These are phyloP conservation scores for Pluvianellus socialis DNA, from an alignment of 2,113 vertebrate genomes.

Conservation along the genomic window DNA sequence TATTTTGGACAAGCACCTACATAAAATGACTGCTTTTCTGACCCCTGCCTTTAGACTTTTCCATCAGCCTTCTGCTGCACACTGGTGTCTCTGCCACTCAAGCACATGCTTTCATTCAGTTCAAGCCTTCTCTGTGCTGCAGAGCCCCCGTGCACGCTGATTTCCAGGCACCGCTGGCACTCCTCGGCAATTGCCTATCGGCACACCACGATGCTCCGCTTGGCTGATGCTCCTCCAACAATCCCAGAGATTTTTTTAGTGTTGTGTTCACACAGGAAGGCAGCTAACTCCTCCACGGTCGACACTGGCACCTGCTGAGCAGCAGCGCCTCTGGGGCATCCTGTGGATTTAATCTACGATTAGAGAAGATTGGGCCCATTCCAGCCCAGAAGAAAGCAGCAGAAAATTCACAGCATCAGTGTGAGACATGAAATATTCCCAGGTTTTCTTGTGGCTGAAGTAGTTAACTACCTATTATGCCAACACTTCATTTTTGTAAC, in stretches of 20 bases:
- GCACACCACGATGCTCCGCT: not conserved
- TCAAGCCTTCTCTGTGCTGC: not conserved
- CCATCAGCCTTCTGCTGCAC: not conserved
- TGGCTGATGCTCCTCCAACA: not conserved
- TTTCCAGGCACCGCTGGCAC: not conserved
- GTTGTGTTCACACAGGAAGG: not conserved
- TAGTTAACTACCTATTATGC: not conserved
- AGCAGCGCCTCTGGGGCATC: not conserved
- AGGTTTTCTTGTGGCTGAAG: not conserved
- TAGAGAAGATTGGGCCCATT: not conserved
- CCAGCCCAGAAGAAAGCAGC: not conserved
- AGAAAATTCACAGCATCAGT: not conserved
- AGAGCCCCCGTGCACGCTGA: rapidly evolving
- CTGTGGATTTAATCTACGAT: not conserved
- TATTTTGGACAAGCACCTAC: not conserved
- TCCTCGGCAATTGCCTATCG: rapidly evolving
- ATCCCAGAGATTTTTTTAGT: not conserved
- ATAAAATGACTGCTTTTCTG: not conserved
- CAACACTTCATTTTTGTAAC: not conserved
- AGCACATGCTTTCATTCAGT: not conserved
- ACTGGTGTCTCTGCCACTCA: rapidly evolving
- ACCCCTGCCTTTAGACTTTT: not conserved
- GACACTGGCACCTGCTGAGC: not conserved
- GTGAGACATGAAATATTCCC: not conserved
- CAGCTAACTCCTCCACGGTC: not conserved